These are phyloP conservation scores for Entosphenus tridentatus DNA, from an alignment of 2,113 vertebrate species.

Conservation along the genomic window DNA sequence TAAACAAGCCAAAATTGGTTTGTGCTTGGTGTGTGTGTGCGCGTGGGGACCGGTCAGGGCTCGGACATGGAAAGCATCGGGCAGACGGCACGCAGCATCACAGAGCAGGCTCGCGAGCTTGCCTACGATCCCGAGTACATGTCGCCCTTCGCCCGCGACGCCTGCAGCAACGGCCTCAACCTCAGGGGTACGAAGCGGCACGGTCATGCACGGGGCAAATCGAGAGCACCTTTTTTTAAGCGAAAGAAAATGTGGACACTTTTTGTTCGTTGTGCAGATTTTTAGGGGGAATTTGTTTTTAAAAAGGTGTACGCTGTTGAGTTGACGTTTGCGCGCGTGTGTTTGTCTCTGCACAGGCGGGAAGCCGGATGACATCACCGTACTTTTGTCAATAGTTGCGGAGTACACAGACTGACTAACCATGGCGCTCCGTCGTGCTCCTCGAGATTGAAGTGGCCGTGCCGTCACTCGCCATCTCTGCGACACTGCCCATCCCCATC, in stretches of 20 bases:
- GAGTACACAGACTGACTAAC: constrained; percentile 3
- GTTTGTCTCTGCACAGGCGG: constrained; percentile 36
- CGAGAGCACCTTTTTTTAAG: too few species aligned
- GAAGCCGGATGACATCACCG: constrained; percentile 96
- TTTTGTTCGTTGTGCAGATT: too few species aligned
- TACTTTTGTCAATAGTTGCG: constrained; percentile 44
- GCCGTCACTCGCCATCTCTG: too few species aligned
- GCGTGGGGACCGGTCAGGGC: too few species aligned
- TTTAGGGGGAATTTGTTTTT: too few species aligned
- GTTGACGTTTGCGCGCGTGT: too few species aligned
- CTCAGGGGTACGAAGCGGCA: constrained; percentile 55
- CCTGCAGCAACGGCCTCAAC: constrained; percentile 90
- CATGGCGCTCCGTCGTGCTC: background rate
- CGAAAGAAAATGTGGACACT: too few species aligned
- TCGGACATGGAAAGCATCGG: constrained; percentile 33
- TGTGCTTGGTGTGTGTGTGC: too few species aligned
- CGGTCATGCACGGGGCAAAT: background rate
- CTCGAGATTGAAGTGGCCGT: too few species aligned
- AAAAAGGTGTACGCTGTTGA: too few species aligned
- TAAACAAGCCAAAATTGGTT: too few species aligned
- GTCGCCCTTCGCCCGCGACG: constrained; percentile 97
- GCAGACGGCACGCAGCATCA: constrained; percentile 82
- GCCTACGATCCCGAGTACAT: constrained; percentile 97
- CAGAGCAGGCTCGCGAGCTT: constrained; percentile 80
- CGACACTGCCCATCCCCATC: too few species aligned